phyloP scores from a whole-genome alignment of 1,140 invertebrate species.

The Calephelis virginiensis region DNA sequence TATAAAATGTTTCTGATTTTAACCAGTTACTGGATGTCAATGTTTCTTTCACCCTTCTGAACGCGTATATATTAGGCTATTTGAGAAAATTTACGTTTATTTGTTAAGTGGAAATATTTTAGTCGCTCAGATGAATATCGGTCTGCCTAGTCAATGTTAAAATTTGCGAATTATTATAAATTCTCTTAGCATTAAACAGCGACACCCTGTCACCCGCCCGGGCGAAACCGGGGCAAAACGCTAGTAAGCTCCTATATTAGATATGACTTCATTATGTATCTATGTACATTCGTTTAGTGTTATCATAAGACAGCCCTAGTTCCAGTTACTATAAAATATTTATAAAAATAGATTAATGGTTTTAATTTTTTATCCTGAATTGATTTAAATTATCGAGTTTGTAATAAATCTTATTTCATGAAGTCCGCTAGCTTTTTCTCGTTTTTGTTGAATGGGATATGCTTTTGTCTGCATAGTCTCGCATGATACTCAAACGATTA shows the following conservation, averaged over 20 bases:
- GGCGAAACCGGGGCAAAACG: constrained; percentile 68
- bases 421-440: too few relatives aligned
- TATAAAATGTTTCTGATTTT: too few relatives aligned
- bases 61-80: too few relatives aligned
- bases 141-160: neutral
- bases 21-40: too few relatives aligned
- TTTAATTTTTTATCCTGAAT: neutral
- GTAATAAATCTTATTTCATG: too few relatives aligned
- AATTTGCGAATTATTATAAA: constrained; percentile 27
- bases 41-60: too few relatives aligned
- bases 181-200: constrained; percentile 70
- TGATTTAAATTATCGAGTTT: too few relatives aligned
- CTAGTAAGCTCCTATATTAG: constrained; percentile 77
- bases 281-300: constrained; percentile 38
- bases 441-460: too few relatives aligned
- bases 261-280: constrained; percentile 72
- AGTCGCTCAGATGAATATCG: constrained; percentile 1
- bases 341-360: constrained; percentile 3
- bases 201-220: constrained; percentile 76
- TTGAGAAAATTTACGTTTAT: neutral
- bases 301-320: constrained; percentile 11
- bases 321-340: constrained; percentile 4
- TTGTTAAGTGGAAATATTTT: neutral
- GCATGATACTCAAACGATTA: too few relatives aligned
- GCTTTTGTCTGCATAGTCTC: too few relatives aligned